phyloP scores from a whole-genome alignment of 2,888 invertebrate species.

The Mythimna ferrago region DNA sequence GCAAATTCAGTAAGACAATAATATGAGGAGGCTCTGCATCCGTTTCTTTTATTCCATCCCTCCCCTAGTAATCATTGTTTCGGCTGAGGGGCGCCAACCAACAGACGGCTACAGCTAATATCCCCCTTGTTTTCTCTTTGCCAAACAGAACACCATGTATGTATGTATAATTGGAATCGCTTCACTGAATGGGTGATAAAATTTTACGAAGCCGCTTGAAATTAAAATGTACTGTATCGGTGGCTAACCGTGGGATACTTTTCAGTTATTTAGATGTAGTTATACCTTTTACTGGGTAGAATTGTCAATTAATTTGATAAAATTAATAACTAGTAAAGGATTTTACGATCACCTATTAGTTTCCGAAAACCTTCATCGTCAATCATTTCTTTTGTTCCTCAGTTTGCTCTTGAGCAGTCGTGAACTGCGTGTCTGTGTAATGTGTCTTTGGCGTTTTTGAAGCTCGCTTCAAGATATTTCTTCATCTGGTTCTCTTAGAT shows the following conservation, averaged over 20 bases:
- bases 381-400: too few species aligned
- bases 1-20: constrained; percentile 90
- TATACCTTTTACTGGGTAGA: neutral
- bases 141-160: constrained; percentile 75
- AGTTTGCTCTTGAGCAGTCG: too few species aligned
- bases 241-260: neutral
- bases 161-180: constrained; percentile 80
- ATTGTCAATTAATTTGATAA: neutral
- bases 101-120: constrained; percentile 81
- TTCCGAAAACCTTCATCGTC: too few species aligned
- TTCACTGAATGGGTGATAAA: constrained; percentile 68
- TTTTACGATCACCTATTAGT: too few species aligned
- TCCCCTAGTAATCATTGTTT: constrained; percentile 88
- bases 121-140: constrained; percentile 78
- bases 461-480: too few species aligned
- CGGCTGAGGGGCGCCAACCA: constrained; percentile 82
- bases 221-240: constrained; percentile 57
- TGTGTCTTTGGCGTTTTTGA: too few species aligned
- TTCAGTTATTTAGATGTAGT: constrained; percentile 28
- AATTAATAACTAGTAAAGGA: too few species aligned
- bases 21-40: constrained; percentile 87
- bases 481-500: too few species aligned
- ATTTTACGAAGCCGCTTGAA: constrained; percentile 58
- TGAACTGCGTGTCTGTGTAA: too few species aligned
- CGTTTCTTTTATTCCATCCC: constrained; percentile 85